Evolutionary conservation across 2,888 invertebrate genomes (phyloP).

Genomic region (Acanthosepion lycidas): DNA sequence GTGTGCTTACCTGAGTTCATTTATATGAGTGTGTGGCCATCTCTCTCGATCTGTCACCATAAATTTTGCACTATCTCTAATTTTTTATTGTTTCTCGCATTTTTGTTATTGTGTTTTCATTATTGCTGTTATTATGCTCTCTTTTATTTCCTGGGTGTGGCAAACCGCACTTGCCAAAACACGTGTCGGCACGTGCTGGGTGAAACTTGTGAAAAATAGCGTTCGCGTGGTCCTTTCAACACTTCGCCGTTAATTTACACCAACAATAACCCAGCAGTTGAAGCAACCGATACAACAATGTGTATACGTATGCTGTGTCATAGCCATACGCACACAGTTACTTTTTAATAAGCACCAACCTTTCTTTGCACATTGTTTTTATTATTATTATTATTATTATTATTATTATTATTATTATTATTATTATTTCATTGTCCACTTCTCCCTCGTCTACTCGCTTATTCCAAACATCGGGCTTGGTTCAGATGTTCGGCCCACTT

Average conservation of each 20-base stretch:
- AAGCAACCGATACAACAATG: background rate
- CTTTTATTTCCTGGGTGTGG: background rate
- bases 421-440: background rate
- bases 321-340: background rate
- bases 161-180: background rate
- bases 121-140: background rate
- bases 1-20: too few relatives aligned
- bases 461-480: background rate
- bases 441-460: background rate
- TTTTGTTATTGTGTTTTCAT: too few relatives aligned
- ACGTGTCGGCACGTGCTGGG: background rate
- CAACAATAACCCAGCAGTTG: background rate
- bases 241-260: background rate
- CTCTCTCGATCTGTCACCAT: background rate
- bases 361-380: too few relatives aligned
- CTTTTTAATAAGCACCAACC: background rate
- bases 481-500: conserved; percentile 11
- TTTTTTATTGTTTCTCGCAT: background rate
- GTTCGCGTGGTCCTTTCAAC: background rate
- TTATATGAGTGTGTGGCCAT: background rate
- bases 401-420: too few relatives aligned
- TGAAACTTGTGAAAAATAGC: background rate
- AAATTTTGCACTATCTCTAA: background rate
- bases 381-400: too few relatives aligned
- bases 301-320: background rate